Conservation (phyloP, 1,140 invertebrate genomes). For the Pseudoatta argentina region DNA sequence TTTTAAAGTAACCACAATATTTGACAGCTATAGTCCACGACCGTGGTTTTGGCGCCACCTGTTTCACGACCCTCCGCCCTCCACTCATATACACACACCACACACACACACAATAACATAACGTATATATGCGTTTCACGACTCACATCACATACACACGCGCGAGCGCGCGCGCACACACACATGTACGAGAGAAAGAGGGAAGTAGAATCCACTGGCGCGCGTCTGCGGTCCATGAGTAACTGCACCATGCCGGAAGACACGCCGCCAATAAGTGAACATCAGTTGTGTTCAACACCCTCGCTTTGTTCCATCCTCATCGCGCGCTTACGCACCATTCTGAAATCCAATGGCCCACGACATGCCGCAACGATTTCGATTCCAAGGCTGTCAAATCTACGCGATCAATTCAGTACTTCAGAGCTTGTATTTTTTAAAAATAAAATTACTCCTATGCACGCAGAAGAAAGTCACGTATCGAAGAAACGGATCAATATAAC, state of each 20-base stretch:
- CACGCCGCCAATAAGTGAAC: conserved; percentile 86
- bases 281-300: conserved; percentile 84
- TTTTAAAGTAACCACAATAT: conserved; percentile 86
- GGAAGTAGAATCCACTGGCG: conserved; percentile 63
- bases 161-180: background rate
- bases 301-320: conserved; percentile 79
- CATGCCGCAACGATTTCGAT: conserved; percentile 53
- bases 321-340: conserved; percentile 63
- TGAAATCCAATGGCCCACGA: conserved; percentile 69
- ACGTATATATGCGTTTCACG: conserved; percentile 48
- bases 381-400: conserved; percentile 51
- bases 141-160: conserved; percentile 34
- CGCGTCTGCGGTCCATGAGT: conserved; percentile 76
- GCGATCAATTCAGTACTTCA: conserved; percentile 46
- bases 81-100: conserved; percentile 5
- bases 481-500: background rate
- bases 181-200: conserved; percentile 54
- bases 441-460: background rate
- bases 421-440: conserved; percentile 37
- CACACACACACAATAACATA: background rate
- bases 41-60: conserved; percentile 84
- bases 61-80: conserved; percentile 81
- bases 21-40: conserved; percentile 83
- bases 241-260: conserved; percentile 85
- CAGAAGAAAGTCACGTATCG: background rate